Conservation (phyloP, 2,113 vertebrate species). For the Odobenus rosmarus region DNA sequence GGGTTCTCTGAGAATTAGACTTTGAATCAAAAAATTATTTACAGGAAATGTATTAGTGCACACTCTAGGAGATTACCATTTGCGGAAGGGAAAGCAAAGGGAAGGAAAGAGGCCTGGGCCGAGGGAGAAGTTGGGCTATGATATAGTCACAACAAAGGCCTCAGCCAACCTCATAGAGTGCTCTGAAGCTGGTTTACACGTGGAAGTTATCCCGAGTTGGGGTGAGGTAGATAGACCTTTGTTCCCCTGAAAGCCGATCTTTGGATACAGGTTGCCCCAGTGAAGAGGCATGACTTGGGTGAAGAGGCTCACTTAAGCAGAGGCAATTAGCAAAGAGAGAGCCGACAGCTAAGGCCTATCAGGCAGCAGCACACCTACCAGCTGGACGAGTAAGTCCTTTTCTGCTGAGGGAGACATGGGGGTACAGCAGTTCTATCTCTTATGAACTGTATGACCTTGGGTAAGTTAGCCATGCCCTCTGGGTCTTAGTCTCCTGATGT, state of each 20-base stretch:
- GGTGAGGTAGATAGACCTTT: background rate
- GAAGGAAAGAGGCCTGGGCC: background rate
- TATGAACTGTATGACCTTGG: background rate
- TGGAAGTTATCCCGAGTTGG: background rate
- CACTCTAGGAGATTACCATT: background rate
- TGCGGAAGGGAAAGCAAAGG: background rate
- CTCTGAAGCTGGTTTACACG: background rate
- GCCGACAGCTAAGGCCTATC: background rate
- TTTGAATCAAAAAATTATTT: background rate
- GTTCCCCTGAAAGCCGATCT: background rate
- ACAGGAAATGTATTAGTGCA: background rate
- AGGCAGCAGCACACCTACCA: background rate
- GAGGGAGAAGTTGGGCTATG: background rate
- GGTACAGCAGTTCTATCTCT: background rate
- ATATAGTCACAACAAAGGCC: background rate
- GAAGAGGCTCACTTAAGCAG: background rate
- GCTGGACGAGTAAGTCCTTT: background rate
- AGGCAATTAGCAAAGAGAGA: conserved; percentile 5
- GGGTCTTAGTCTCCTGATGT: conserved; percentile 38
- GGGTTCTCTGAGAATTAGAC: background rate
- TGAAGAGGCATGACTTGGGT: background rate
- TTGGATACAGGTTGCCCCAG: background rate
- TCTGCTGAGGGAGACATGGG: background rate
- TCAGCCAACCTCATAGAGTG: background rate
- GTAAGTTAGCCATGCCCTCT: background rate